Conservation (phyloP, 2,113 vertebrate genomes). For the Forbesichthys papilliferus region DNA sequence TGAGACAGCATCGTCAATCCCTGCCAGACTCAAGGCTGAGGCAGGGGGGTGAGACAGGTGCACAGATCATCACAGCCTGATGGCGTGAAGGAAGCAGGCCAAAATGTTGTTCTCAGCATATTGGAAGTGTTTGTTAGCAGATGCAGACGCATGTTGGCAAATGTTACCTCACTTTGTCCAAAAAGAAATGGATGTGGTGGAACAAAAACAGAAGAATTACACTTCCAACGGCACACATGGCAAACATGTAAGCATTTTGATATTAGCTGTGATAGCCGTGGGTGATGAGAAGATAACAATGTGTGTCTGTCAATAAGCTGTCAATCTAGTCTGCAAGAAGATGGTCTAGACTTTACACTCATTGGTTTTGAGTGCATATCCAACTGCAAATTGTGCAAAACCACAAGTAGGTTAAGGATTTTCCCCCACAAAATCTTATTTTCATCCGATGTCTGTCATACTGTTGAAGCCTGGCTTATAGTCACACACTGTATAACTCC, state of each 20-base stretch:
- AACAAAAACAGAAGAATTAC: constrained; percentile 27
- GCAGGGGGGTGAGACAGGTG: constrained; percentile 68
- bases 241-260: neutral
- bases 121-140: constrained; percentile 73
- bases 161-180: constrained; percentile 56
- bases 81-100: constrained; percentile 49
- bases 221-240: constrained; percentile 56
- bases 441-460: constrained; percentile 52
- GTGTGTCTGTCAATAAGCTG: constrained; percentile 20
- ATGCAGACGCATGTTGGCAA: constrained; percentile 66
- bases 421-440: constrained; percentile 28
- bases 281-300: neutral
- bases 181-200: constrained; percentile 24
- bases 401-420: constrained; percentile 59
- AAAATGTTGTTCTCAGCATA: constrained; percentile 71
- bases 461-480: constrained; percentile 46
- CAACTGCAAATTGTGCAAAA: constrained; percentile 70
- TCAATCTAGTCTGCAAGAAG: constrained; percentile 45
- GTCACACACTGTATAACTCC: constrained; percentile 43
- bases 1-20: constrained; percentile 39
- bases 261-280: neutral
- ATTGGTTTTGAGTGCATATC: constrained; percentile 47
- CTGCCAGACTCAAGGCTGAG: constrained; percentile 46
- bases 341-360: constrained; percentile 44
- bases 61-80: constrained; percentile 66